These are phyloP conservation scores for Thera britannica DNA, from an alignment of 2,888 invertebrate genomes.

Conservation along the genomic window DNA sequence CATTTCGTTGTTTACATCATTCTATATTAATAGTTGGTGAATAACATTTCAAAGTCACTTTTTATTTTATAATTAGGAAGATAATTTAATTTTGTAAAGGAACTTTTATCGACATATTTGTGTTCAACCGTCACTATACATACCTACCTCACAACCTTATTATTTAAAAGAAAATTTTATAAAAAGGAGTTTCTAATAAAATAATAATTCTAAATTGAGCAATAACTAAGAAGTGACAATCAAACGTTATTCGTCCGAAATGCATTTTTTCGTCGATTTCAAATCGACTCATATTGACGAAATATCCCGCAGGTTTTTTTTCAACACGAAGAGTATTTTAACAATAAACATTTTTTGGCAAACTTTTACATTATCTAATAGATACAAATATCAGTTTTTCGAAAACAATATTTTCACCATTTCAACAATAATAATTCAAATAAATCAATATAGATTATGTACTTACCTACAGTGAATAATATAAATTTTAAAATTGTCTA, in stretches of 20 bases:
- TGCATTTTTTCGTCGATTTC: conserved; percentile 24
- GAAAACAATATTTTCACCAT: conserved; percentile 19
- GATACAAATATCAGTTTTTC: conserved; percentile 25
- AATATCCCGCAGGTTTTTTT: neutral
- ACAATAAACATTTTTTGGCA: conserved; percentile 13
- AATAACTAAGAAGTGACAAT: conserved; percentile 72
- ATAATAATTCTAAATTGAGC: conserved; percentile 75
- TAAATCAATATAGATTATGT: neutral
- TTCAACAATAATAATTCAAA: conserved; percentile 6
- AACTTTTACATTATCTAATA: conserved; percentile 2
- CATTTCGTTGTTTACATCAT: conserved; percentile 42
- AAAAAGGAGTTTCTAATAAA: conserved; percentile 57
- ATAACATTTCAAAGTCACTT: conserved; percentile 77
- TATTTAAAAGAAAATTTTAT: conserved; percentile 53
- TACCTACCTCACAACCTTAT: conserved; percentile 76
- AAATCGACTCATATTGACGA: conserved; percentile 21
- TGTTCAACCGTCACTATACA: conserved; percentile 61
- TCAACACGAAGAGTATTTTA: conserved; percentile 10
- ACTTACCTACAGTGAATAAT: too few relatives aligned
- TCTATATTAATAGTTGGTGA: conserved; percentile 51
- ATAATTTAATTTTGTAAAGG: conserved; percentile 56
- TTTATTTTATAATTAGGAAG: conserved; percentile 41
- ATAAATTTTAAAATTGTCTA: neutral
- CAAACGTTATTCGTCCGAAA: conserved; percentile 72
- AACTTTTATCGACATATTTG: conserved; percentile 54